phyloP scores from a whole-genome alignment of 2,888 invertebrate species.

The Diaperis boleti region DNA sequence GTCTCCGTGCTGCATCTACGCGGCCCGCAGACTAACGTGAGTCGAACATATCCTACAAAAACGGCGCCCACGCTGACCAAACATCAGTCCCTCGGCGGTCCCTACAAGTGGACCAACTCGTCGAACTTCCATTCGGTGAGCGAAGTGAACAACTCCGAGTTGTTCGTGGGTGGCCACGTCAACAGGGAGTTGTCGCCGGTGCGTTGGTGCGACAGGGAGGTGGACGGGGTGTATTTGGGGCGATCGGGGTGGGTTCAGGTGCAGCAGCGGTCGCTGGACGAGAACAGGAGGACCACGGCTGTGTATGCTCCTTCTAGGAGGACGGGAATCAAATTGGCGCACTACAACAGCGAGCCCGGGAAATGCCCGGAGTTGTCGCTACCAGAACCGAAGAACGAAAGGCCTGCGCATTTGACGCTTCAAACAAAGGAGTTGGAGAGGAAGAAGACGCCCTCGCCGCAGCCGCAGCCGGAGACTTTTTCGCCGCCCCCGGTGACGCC shows the following conservation, averaged over 20 bases:
- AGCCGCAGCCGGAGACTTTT: conserved; percentile 63
- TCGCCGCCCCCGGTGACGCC: conserved; percentile 77
- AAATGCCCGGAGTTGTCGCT: conserved; percentile 42
- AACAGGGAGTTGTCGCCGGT: conserved; percentile 71
- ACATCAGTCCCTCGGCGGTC: conserved; percentile 60
- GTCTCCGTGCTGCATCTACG: conserved; percentile 71
- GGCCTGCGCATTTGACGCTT: conserved; percentile 63
- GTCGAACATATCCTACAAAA: conserved; percentile 56
- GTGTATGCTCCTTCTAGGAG: conserved; percentile 56
- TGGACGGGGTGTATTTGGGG: conserved; percentile 71
- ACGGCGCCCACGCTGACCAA: conserved; percentile 58
- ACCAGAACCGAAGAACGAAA: conserved; percentile 42
- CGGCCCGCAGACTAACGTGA: conserved; percentile 61
- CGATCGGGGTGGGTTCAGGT: conserved; percentile 72
- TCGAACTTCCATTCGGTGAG: conserved; percentile 62
- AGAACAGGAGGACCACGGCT: conserved; percentile 65
- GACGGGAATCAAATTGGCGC: conserved; percentile 67
- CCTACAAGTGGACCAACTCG: conserved; percentile 54
- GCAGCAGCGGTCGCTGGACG: conserved; percentile 70
- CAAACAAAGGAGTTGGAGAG: conserved; percentile 62
- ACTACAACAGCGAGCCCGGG: conserved; percentile 66
- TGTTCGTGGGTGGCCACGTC: conserved; percentile 64
- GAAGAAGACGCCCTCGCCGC: conserved; percentile 62
- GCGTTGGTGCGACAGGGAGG: conserved; percentile 72
- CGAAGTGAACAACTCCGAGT: conserved; percentile 64